A percentile compares a stretch with the other conserved stretches of the same genome.
Evolutionary conservation across 2,888 invertebrate species (phyloP).

Genomic region (Stegophylla sp.): DNA sequence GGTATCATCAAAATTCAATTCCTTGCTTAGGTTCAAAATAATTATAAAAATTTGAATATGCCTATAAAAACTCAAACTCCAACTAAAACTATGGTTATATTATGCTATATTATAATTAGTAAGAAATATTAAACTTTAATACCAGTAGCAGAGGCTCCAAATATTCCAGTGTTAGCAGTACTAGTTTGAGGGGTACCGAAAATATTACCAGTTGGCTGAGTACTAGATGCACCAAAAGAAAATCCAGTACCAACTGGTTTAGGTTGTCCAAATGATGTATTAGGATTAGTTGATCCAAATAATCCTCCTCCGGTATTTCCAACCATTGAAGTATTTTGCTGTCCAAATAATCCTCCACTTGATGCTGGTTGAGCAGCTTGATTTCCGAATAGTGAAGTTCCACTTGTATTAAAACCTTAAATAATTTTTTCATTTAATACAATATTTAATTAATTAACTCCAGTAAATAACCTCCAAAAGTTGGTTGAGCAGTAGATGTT

Average conservation of each 20-base stretch:
- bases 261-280: slow-evolving; percentile 72
- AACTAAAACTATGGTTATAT: too few species aligned
- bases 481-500: slow-evolving; percentile 68
- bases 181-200: slow-evolving; percentile 63
- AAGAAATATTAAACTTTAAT: neutral
- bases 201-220: slow-evolving; percentile 67
- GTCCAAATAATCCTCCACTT: slow-evolving; percentile 65
- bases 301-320: slow-evolving; percentile 68
- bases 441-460: slow-evolving; percentile 24
- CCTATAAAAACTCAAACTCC: too few species aligned
- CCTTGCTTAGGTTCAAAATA: too few species aligned
- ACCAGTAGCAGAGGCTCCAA: slow-evolving; percentile 60
- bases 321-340: slow-evolving; percentile 66
- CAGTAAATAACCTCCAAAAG: slow-evolving; percentile 23
- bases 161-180: slow-evolving; percentile 51
- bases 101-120: too few species aligned
- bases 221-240: slow-evolving; percentile 67
- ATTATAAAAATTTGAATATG: too few species aligned
- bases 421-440: slow-evolving; percentile 1
- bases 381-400: slow-evolving; percentile 65
- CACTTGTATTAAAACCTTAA: slow-evolving; percentile 56
- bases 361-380: slow-evolving; percentile 66
- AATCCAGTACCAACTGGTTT: slow-evolving; percentile 65
- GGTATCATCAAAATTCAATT: too few species aligned
- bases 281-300: slow-evolving; percentile 69